phyloP scores from a whole-genome alignment of 1,140 invertebrate species.

The Chelonus insularis region DNA sequence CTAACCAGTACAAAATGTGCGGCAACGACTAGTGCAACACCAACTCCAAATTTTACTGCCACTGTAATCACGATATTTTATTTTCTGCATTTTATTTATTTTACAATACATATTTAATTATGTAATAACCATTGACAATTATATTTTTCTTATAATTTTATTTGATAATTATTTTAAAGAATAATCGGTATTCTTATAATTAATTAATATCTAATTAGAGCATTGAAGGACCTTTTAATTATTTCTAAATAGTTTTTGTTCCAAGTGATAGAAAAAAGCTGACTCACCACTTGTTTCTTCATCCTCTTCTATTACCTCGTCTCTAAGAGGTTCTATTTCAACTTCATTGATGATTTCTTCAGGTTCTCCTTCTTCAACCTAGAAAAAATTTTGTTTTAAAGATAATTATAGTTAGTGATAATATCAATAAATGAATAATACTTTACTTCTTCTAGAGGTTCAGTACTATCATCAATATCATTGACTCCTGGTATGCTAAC shows the following conservation, averaged over 20 bases:
- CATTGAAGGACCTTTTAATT: slow-evolving; percentile 32
- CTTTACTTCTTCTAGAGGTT: slow-evolving; percentile 55
- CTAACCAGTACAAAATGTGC: slow-evolving; percentile 73
- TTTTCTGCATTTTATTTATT: slow-evolving; percentile 33
- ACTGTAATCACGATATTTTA: slow-evolving; percentile 66
- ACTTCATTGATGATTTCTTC: too few species aligned
- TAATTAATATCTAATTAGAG: slow-evolving; percentile 16
- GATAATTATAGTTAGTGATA: too few species aligned
- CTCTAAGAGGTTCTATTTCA: slow-evolving; percentile 34
- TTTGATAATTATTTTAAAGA: too few species aligned
- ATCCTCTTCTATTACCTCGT: slow-evolving; percentile 45
- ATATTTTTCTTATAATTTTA: slow-evolving; percentile 1
- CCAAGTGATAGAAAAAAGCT: slow-evolving; percentile 1
- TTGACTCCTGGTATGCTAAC: slow-evolving; percentile 47
- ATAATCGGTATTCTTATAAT: too few species aligned
- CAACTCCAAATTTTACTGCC: slow-evolving; percentile 76
- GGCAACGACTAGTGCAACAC: slow-evolving; percentile 73
- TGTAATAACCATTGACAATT: slow-evolving; percentile 14
- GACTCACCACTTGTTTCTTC: slow-evolving; percentile 52
- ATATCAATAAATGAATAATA: slow-evolving; percentile 14
- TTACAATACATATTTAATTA: neutral
- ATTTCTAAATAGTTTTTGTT: slow-evolving; percentile 8
- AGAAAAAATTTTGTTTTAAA: too few species aligned
- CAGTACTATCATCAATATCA: slow-evolving; percentile 48
- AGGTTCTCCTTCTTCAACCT: slow-evolving; percentile 40